Conservation (phyloP, 2,797 vertebrate species). For the Buceros bicornis region DNA sequence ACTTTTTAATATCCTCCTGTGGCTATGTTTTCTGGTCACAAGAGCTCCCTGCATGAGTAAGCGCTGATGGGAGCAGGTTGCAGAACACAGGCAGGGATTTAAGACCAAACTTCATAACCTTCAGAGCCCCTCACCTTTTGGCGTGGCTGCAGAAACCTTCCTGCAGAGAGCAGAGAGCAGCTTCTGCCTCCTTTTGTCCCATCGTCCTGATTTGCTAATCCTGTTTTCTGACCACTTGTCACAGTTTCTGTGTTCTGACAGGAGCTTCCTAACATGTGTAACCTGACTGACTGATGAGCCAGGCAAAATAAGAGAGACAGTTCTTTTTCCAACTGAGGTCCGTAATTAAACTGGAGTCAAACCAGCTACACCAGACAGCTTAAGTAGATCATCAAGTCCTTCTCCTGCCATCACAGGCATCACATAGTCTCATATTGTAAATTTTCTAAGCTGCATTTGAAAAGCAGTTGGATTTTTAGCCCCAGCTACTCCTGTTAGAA, state of each 20-base stretch:
- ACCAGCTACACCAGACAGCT: background rate
- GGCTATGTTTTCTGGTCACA: background rate
- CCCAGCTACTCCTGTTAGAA: background rate
- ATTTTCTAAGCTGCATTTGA: background rate
- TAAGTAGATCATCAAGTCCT: background rate
- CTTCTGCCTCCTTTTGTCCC: background rate
- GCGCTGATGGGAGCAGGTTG: background rate
- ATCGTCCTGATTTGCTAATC: background rate
- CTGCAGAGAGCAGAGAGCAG: background rate
- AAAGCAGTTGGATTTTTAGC: constrained; percentile 27
- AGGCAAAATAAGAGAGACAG: background rate
- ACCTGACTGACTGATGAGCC: background rate
- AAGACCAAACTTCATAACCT: background rate
- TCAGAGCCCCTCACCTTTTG: background rate
- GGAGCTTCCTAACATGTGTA: background rate
- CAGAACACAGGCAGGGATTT: background rate
- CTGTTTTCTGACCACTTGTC: background rate
- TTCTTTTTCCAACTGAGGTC: constrained; percentile 1
- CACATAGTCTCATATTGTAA: background rate
- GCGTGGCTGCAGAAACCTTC: background rate
- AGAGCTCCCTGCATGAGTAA: background rate
- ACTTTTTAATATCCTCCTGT: background rate
- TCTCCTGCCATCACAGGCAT: background rate
- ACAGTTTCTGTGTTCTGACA: background rate
- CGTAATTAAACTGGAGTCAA: background rate